These are phyloP conservation scores for Spheniscus humboldti DNA, from an alignment of 2,797 vertebrate genomes.

Conservation along the genomic window DNA sequence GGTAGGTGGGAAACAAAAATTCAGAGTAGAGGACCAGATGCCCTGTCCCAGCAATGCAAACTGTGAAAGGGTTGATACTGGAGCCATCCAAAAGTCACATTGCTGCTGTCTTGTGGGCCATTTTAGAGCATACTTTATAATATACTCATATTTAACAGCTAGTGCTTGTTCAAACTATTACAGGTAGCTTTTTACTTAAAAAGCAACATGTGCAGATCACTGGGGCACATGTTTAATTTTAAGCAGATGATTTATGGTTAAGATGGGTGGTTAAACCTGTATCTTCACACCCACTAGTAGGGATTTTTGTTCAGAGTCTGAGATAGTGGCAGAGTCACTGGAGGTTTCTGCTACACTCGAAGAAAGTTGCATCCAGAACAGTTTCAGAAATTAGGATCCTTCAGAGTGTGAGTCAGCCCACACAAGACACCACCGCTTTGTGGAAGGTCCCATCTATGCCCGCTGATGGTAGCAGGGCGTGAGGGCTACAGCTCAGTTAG, in stretches of 20 bases:
- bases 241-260: not conserved
- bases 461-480: not conserved
- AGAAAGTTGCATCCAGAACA: not conserved
- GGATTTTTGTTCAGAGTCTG: not conserved
- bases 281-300: not conserved
- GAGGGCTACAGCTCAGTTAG: not conserved
- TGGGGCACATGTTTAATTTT: not conserved
- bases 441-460: constrained; percentile 2
- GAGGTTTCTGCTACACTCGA: not conserved
- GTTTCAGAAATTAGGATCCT: not conserved
- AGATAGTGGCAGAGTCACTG: not conserved
- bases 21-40: not conserved
- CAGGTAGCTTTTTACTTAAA: not conserved
- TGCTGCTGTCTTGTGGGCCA: not conserved
- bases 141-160: not conserved
- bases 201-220: not conserved
- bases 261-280: not conserved
- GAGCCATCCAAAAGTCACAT: not conserved
- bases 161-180: not conserved
- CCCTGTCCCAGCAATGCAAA: not conserved
- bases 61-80: not conserved
- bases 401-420: not conserved
- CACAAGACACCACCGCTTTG: not conserved
- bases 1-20: not conserved
- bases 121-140: not conserved